These are phyloP conservation scores for Cantharis rufa DNA, from an alignment of 2,888 invertebrate species.

Conservation along the genomic window DNA sequence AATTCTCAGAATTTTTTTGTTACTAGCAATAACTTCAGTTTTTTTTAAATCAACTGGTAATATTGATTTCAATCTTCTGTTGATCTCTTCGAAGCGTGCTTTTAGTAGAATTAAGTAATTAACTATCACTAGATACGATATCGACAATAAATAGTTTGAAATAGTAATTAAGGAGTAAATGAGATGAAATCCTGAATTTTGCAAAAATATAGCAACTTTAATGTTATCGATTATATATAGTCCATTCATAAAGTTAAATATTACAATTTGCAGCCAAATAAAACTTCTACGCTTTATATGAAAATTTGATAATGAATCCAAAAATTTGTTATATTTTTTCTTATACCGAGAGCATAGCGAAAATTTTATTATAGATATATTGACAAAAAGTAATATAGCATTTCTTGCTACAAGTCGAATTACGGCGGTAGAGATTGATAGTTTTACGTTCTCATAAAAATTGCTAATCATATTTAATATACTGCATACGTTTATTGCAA, in stretches of 20 bases:
- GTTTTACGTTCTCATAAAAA: too few relatives aligned
- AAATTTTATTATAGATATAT: neutral
- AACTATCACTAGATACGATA: neutral
- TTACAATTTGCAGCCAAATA: neutral
- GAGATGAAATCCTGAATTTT: too few relatives aligned
- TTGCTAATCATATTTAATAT: neutral
- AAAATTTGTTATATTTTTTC: neutral
- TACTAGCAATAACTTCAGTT: neutral
- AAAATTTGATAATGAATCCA: neutral
- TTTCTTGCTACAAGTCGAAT: neutral
- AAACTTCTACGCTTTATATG: neutral
- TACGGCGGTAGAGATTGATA: too few relatives aligned
- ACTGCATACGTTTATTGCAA: neutral
- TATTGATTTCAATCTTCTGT: neutral
- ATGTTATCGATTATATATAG: neutral
- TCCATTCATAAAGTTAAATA: neutral
- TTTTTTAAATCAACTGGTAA: too few relatives aligned
- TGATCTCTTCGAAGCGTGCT: neutral
- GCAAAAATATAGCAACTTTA: neutral
- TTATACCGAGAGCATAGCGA: neutral
- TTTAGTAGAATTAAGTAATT: neutral
- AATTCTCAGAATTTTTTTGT: neutral
- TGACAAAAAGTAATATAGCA: neutral
- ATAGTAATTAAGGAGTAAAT: neutral
- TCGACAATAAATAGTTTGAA: neutral